A percentile compares a stretch with the other conserved stretches of the same genome.
phyloP scores from a whole-genome alignment of 2,888 invertebrate species.

The Acronicta leporina region DNA sequence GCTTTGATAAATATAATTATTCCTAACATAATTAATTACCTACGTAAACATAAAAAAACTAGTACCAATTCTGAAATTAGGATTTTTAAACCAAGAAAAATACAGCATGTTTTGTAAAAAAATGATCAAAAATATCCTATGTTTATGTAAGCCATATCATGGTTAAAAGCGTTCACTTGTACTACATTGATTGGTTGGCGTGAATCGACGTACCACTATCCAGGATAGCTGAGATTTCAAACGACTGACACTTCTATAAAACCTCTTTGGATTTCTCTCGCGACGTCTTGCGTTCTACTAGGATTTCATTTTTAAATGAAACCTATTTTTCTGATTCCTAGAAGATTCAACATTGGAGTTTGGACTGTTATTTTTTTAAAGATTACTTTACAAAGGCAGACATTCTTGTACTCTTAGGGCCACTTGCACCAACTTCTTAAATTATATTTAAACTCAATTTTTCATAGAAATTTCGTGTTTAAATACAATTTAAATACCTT shows the following conservation, averaged over 20 bases:
- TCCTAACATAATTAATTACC: no score
- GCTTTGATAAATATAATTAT: no score
- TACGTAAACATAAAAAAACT: no score
- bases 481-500: no score
- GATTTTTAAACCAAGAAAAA: neutral
- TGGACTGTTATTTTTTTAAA: no score
- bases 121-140: neutral
- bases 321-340: slow-evolving; percentile 5
- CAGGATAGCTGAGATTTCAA: slow-evolving; percentile 44
- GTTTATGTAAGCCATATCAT: slow-evolving; percentile 15
- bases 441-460: no score
- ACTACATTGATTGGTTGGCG: slow-evolving; percentile 72
- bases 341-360: no score
- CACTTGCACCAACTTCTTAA: no score
- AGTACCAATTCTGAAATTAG: no score
- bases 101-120: slow-evolving; percentile 12
- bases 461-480: no score
- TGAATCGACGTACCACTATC: slow-evolving; percentile 56
- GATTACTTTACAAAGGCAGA: no score
- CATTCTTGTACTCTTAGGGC: no score
- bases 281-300: slow-evolving; percentile 20
- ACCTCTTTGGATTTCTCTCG: slow-evolving; percentile 28
- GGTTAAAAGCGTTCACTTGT: slow-evolving; percentile 79
- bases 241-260: slow-evolving; percentile 32
- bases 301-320: slow-evolving; percentile 18